Evolutionary conservation across 1,140 invertebrate species (phyloP).

Genomic region (Musca vetustissima): DNA sequence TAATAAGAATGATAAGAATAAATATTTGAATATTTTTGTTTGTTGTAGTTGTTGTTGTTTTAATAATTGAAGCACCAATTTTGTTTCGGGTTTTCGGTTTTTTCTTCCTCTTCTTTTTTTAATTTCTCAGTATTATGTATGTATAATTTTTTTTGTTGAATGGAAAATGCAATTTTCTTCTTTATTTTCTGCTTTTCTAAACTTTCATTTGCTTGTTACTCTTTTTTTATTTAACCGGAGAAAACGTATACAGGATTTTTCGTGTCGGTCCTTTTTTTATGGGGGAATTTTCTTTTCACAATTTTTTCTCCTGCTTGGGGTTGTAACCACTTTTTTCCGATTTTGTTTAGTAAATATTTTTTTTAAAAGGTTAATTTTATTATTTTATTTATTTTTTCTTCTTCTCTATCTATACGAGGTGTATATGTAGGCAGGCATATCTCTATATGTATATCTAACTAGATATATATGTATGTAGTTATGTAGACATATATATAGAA

Average conservation of each 20-base stretch:
- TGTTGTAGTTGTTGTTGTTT: too few relatives aligned
- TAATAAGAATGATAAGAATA: background rate
- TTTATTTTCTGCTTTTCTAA: background rate
- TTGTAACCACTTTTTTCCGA: too few relatives aligned
- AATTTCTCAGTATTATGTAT: background rate
- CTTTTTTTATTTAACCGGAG: conserved; percentile 1
- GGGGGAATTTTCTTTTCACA: conserved; percentile 2
- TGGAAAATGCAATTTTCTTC: background rate
- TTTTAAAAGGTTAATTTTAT: too few relatives aligned
- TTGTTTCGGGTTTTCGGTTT: background rate
- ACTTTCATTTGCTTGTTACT: conserved; percentile 9
- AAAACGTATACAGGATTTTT: conserved; percentile 19
- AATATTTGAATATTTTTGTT: conserved; percentile 11
- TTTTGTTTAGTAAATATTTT: too few relatives aligned
- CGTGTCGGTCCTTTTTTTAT: background rate
- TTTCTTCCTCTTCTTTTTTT: background rate
- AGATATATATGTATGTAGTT: conserved; percentile 4
- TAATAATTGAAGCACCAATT: conserved; percentile 16
- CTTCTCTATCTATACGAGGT: conserved; percentile 16
- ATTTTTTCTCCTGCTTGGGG: background rate
- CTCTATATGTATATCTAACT: background rate
- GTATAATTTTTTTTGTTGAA: too few relatives aligned
- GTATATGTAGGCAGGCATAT: conserved; percentile 8
- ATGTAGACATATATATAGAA: background rate
- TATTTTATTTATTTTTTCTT: too few relatives aligned